These are phyloP conservation scores for Nyctibius bracteatus DNA, from an alignment of 2,113 vertebrate genomes.

Conservation along the genomic window DNA sequence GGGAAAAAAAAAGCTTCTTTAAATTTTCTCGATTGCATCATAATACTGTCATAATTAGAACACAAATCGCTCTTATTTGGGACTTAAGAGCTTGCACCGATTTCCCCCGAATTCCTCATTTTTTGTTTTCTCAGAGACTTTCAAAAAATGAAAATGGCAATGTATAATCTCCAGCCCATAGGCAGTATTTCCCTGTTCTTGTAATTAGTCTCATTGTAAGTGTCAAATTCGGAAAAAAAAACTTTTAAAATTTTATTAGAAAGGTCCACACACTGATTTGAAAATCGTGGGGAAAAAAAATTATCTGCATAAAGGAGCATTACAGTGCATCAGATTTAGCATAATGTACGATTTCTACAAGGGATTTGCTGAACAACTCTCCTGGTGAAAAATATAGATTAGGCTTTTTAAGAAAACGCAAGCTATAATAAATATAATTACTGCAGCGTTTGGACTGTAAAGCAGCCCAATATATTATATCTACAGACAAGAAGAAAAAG, in stretches of 20 bases:
- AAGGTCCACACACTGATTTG: background rate
- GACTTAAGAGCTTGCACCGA: background rate
- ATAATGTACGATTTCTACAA: background rate
- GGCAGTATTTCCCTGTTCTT: background rate
- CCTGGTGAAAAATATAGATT: background rate
- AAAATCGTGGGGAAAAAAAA: background rate
- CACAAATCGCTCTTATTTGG: background rate
- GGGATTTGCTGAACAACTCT: background rate
- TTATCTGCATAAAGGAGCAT: background rate
- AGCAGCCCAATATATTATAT: background rate
- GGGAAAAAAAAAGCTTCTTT: background rate
- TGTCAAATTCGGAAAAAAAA: background rate
- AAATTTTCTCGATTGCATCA: background rate
- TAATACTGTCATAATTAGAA: constrained; percentile 15
- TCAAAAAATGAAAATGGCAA: background rate
- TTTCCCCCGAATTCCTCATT: background rate
- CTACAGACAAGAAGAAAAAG: background rate
- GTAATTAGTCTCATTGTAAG: background rate
- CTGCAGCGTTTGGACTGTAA: background rate
- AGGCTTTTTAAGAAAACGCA: background rate
- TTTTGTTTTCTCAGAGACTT: background rate
- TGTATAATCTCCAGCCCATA: background rate
- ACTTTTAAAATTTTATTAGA: background rate
- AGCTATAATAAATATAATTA: background rate
- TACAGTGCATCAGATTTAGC: background rate